Base-by-base conservation (phyloP, 1,140 invertebrate genomes). In the Ostrea denselamellosa region DNA sequence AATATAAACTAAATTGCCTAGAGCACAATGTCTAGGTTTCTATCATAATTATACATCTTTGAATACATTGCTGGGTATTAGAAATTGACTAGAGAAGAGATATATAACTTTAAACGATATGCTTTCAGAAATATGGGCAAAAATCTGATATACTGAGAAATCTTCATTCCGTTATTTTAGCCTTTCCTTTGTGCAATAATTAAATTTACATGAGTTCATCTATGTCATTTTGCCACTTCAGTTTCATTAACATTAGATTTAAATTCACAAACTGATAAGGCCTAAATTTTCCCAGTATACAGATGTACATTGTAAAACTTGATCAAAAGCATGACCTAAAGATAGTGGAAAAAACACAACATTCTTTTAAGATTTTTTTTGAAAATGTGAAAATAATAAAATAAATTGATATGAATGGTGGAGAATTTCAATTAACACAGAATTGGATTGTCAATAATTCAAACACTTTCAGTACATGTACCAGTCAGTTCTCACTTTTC, bases 51-150 rank as follows among this genome's bases (percentile, higher is more conserved):
- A n/a, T n/a, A 28, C 25, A 25, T 77, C 34, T n/a, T 62, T 62
- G n/a, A 62, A n/a, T 77, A 77, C 22, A 77, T 25, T 14, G 68
- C 56, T 58, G 17, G 56, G 56, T 62, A 62, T 62, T 19, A 3
- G 68, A 77, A 77, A 77, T 28, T 77, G 68, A 77, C 68, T 77
- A 77, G 68, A 77, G 68, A 34, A 19, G 17, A 62, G 0, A 62
- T 62, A 62, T n/a, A n/a, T n/a, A 62, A 12, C 17, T 17, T 62
- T 62, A 62, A 62, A 62, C 17, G 17, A 62, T 17, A n/a, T 62
- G 56, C n/a, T 62, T 62, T 62, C n/a, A 62, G 56, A 62, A 19
- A 62, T n/a, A 62, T 62, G 56, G n/a, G n/a, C 17, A 56, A 62
- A 62, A 44, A 44, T 44, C 5, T 44, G 1, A 44, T 44, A 44